Base-by-base conservation (phyloP, 2,113 vertebrate species). In the Pseudorhombus dupliciocellatus region DNA sequence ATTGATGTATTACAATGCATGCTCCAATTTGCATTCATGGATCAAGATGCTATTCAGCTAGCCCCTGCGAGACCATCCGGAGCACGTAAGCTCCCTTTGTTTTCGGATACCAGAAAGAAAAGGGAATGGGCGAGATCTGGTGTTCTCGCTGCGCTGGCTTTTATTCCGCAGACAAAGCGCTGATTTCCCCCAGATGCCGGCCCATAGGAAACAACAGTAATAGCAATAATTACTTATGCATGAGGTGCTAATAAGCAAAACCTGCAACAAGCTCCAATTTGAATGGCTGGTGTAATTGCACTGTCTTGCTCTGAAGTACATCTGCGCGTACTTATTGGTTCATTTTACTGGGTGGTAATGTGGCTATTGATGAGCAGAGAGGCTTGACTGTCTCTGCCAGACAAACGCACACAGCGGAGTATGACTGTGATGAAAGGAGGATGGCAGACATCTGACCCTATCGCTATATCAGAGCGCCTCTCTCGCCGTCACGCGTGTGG, bases 321-420 rank as follows among this genome's bases (percentile, higher is more conserved):
- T 81, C 71, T 83, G 79, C 79, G 52, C 63, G 57, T 48, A 70
- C 78, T 83, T 74, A 71, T 59, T 83, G 77, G 66, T 78, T 75
- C 22, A 55, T 83, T 84, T 81, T 68, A 52, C 59, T 31, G 51
- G 70, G 21, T 73, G 65, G 26, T 75, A 65, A 73, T 83, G 83
- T 53, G 46, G 74, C 73, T 81, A 75, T 76, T 90, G 85, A 86
- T 84, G 85, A 69, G 70, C 73, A 68, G 58, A 85, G 70, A 78
- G 75, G 80, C 77, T 57, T 75, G 79, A 81, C 84, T 74, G 72
- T 85, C 81, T 86, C 52, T 68, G 67, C 42, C 51, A 37, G 34
- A 10, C 50, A 82, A 37, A 37, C 4, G 78, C 73, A 62, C 57
- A 68, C 70, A 60, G 34, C 57, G 67, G 64, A 70, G 77, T 57